Conservation (phyloP, 2,113 vertebrate species). For the Gulo gulo region DNA sequence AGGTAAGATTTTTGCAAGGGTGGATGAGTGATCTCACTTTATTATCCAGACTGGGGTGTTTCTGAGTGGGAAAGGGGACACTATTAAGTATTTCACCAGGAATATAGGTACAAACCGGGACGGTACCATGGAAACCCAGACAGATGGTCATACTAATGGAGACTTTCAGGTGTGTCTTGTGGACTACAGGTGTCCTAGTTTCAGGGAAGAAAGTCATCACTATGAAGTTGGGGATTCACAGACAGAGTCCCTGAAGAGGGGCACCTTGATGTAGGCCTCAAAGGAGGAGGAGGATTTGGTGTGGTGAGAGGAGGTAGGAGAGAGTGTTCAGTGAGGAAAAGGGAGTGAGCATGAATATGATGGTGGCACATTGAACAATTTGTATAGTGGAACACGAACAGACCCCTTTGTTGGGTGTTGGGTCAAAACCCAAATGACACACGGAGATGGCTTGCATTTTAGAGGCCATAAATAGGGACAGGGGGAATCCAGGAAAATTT, state of each 20-base stretch:
- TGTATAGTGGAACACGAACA: neutral
- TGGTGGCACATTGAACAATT: neutral
- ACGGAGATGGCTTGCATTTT: neutral
- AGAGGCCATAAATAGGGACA: no score
- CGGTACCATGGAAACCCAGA: rapidly evolving
- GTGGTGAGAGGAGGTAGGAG: neutral
- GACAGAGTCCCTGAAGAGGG: neutral
- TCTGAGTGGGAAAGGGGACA: neutral
- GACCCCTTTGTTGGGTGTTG: neutral
- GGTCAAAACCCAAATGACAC: neutral
- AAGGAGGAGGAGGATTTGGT: neutral
- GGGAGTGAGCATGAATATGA: no score
- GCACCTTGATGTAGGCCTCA: neutral
- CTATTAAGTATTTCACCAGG: neutral
- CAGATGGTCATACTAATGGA: neutral
- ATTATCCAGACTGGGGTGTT: neutral
- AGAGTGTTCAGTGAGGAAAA: neutral
- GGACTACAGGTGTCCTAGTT: neutral
- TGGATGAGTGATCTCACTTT: neutral
- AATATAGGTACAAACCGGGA: neutral
- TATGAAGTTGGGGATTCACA: neutral
- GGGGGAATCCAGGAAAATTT: neutral
- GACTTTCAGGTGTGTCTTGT: neutral
- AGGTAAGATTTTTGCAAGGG: neutral
- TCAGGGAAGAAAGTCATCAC: neutral